Base-by-base conservation (phyloP, 2,797 vertebrate species). In the Lepilemur septentrionalis region DNA sequence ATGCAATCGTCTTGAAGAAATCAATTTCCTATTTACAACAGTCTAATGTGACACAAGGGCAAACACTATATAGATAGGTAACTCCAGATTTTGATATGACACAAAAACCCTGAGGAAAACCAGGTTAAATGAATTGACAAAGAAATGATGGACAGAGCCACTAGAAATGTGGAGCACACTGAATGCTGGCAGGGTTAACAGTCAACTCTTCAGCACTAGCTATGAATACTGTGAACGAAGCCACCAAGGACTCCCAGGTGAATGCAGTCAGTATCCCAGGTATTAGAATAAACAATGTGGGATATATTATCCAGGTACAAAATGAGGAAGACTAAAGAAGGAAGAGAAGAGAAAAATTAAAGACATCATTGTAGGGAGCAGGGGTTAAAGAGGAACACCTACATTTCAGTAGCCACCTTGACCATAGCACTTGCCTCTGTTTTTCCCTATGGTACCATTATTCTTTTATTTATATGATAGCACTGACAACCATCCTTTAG, bases 1-100 rank as follows among this genome's bases (percentile, higher is more conserved):
- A 76, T 38, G 28, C 97, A 97, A 84, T 76, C 28, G 67, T 94
- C 91, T 69, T 48, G 23, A 91, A 28, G 18, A 97, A 96, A 97
- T 76, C 35, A 93, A 94, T 81, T 48, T 86, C 43, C 72, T 89
- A 69, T 80, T 97, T 92, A 91, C 52, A 69, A 20, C 38, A 81
- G 63, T 15, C 10, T 93, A 86, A 96, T 83, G 65, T 30, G 11
- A 52, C 50, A 86, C 95, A 95, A 69, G 0, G 4, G 41, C 73
- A 96, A 97, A 15, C n/a, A 84, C 7, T 79, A 28, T 6, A 43
- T 55, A 55, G 81, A 30, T 46, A 35, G 73, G 32, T 83, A 1
- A 91, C 95, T 97, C 95, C 69, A 96, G 86, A 93, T 85, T 92
- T 0, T 0, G 14, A 52, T 92, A 78, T 22, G 38, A 96, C 17